Evolutionary conservation across 2,113 vertebrate species (phyloP).

Genomic region (Apteryx mantelli): DNA sequence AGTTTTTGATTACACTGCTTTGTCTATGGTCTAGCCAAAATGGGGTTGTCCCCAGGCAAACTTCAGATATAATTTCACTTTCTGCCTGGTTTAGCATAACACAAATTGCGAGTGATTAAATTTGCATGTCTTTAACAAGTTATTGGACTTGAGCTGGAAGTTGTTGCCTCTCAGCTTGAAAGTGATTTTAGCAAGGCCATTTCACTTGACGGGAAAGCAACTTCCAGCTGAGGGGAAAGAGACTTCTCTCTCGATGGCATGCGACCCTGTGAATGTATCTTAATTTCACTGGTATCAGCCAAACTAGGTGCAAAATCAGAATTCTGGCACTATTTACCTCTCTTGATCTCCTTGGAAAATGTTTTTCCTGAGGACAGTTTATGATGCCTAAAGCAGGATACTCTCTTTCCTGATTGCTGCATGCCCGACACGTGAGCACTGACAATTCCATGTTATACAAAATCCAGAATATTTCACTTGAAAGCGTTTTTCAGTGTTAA

Average conservation of each 20-base stretch:
- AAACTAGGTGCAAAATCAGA: not conserved
- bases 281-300: not conserved
- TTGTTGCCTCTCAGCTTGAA: constrained; percentile 60
- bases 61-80: constrained; percentile 46
- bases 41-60: constrained; percentile 59
- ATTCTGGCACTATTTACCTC: not conserved
- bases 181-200: constrained; percentile 50
- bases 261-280: not conserved
- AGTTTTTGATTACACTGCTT: constrained; percentile 59
- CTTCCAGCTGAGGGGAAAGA: constrained; percentile 43
- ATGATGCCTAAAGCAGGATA: not conserved
- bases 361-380: not conserved
- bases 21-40: constrained; percentile 27
- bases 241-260: not conserved
- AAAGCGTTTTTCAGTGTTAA: not conserved
- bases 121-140: constrained; percentile 59
- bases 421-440: not conserved
- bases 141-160: constrained; percentile 65
- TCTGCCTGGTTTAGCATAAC: constrained; percentile 64
- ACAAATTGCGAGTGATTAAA: constrained; percentile 62
- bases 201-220: not conserved
- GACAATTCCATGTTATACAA: not conserved
- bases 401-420: not conserved
- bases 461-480: not conserved
- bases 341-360: not conserved